Percentiles rank a stretch among this genome's conserved stretches.
Conservation (phyloP, 2,113 vertebrate genomes). For the Australoheros scitulus region DNA sequence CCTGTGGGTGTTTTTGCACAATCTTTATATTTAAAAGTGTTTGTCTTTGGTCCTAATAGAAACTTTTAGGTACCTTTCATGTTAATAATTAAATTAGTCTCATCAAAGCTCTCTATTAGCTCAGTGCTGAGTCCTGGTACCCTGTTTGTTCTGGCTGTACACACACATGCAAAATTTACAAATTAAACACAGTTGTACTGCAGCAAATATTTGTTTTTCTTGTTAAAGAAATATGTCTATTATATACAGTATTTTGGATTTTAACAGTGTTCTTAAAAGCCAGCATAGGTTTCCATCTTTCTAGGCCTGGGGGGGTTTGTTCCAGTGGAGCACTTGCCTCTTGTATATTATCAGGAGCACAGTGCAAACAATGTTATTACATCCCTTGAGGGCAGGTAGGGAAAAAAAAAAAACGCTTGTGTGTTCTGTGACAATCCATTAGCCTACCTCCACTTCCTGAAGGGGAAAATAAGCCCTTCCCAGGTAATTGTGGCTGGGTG, state of each 20-base stretch:
- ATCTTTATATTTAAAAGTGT: neutral
- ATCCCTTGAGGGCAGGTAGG: slow-evolving; percentile 36
- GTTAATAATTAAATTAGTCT: slow-evolving; percentile 31
- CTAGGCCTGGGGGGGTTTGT: neutral
- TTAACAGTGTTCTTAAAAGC: neutral
- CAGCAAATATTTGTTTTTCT: fast-evolving
- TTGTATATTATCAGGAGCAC: slow-evolving; percentile 43
- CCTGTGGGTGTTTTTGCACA: neutral
- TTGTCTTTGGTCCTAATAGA: neutral
- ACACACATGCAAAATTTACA: neutral
- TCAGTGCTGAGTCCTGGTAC: neutral
- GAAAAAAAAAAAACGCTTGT: neutral
- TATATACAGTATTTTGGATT: neutral
- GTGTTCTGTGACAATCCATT: slow-evolving; percentile 9
- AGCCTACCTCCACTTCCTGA: slow-evolving; percentile 38
- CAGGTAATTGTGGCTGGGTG: slow-evolving; percentile 71
- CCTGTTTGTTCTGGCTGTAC: slow-evolving; percentile 14
- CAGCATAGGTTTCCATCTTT: neutral
- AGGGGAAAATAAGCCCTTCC: slow-evolving; percentile 33
- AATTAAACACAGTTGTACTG: neutral
- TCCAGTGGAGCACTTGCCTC: slow-evolving; percentile 22
- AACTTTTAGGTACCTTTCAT: neutral
- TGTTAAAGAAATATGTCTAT: neutral
- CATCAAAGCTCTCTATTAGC: slow-evolving; percentile 15
- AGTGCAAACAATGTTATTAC: slow-evolving; percentile 51